phyloP scores from a whole-genome alignment of 2,888 invertebrate genomes.

The Iphiclides podalirius region DNA sequence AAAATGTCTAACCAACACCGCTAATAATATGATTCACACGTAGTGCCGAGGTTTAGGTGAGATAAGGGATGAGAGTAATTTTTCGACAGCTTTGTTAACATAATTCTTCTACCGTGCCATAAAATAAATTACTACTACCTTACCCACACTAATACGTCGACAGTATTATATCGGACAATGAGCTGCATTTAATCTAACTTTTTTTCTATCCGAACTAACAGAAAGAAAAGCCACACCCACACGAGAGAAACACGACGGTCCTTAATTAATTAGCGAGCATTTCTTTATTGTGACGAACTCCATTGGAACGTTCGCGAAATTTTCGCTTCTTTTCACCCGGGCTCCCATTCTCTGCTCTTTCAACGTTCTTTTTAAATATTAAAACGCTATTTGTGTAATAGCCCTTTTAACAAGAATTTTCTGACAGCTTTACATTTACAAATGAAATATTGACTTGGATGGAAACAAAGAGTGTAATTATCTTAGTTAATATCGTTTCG shows the following conservation, averaged over 20 bases:
- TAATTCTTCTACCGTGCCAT: no score
- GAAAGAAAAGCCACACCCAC: conserved; percentile 61
- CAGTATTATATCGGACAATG: conserved; percentile 59
- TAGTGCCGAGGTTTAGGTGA: no score
- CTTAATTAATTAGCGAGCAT: conserved; percentile 67
- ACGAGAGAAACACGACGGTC: conserved; percentile 57
- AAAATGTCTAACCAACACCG: no score
- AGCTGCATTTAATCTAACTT: conserved; percentile 68
- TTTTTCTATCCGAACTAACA: conserved; percentile 60
- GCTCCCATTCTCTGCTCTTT: conserved; percentile 17
- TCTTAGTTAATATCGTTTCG: conserved; percentile 13
- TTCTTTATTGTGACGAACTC: conserved; percentile 57
- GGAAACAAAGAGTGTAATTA: conserved; percentile 18
- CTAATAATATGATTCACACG: no score
- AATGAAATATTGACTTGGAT: conserved; percentile 19
- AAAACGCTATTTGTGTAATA: conserved; percentile 22
- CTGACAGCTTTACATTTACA: conserved; percentile 20
- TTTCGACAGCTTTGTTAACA: no score
- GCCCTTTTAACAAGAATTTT: conserved; percentile 19
- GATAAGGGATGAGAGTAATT: no score
- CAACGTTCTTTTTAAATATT: conserved; percentile 20
- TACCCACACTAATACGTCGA: conserved; percentile 21
- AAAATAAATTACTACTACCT: no score
- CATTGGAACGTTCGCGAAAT: conserved; percentile 37
- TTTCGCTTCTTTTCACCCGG: conserved; percentile 18